Conservation (phyloP, 1,140 invertebrate species). For the Drosophila azteca region DNA sequence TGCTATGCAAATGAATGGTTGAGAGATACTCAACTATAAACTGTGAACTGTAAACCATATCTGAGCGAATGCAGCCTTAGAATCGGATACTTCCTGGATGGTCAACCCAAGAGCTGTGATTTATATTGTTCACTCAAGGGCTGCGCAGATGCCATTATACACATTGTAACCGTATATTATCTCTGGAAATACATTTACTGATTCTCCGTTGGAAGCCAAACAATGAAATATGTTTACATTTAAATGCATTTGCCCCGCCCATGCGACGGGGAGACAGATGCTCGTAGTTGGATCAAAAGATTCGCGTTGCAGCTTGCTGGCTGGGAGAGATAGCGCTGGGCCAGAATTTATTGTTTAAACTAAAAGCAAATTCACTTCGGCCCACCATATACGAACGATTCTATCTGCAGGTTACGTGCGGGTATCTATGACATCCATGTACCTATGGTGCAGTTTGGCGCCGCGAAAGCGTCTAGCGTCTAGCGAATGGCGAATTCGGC, state of each 20-base stretch:
- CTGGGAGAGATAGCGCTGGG: conserved; percentile 37
- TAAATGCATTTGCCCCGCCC: conserved; percentile 46
- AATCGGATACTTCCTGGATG: conserved; percentile 31
- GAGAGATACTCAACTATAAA: not conserved
- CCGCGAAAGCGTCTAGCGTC: conserved; percentile 72
- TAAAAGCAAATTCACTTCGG: conserved; percentile 47
- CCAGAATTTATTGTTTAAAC: conserved; percentile 74
- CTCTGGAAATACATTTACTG: conserved; percentile 53
- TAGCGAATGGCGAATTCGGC: conserved; percentile 58
- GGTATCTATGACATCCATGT: conserved; percentile 42
- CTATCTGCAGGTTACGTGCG: conserved; percentile 16
- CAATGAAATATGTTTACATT: conserved; percentile 14
- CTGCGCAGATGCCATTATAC: not conserved
- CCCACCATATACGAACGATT: conserved; percentile 21
- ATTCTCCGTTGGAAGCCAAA: conserved; percentile 29
- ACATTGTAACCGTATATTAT: conserved; percentile 19
- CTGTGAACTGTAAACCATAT: not conserved
- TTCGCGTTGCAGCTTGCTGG: conserved; percentile 29
- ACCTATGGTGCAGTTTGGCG: conserved; percentile 36
- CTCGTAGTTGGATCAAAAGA: not conserved
- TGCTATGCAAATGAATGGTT: too few species aligned
- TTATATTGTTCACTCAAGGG: conserved; percentile 14
- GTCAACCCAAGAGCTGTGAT: conserved; percentile 16
- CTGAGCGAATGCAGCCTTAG: not conserved
- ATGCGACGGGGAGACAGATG: conserved; percentile 9